Base-by-base conservation (phyloP, 2,113 vertebrate species). In the Aplodontia rufa region DNA sequence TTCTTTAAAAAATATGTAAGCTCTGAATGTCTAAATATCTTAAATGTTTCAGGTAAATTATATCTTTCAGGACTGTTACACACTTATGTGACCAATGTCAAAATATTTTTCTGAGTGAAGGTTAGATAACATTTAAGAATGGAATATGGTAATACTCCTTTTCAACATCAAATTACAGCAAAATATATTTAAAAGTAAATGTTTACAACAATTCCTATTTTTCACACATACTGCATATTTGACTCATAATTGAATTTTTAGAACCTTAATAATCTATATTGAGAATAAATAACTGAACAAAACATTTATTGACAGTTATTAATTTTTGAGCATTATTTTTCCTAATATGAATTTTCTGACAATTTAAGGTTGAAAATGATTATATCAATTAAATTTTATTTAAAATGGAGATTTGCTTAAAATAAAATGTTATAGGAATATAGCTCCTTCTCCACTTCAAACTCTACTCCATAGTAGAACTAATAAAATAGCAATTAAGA, bases 1-100 rank as follows among this genome's bases (percentile, higher is more conserved):
- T 92, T 74, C 17, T 40, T 76, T n/a, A 35, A 92, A 84, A 92
- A 55, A 55, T 19, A 66, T 16, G 35, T 30, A n/a, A 85, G 53
- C 69, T 68, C 12, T 68, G 75, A 95, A 87, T 83, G n/a, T 93
- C 55, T 68, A 93, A 81, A 88, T 84, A 85, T 66, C 3, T 71
- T 71, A 71, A 95, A 42, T 62, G 84, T 76, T 89, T 95, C 35
- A 58, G 40, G 49, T 79, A 90, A 83, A 58, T 37, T 87, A 47
- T 28, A 47, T 47, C 71, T 89, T 88, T 55, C 12, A 96, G 94
- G 20, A 64, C 6, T 64, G 42, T 19, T 17, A 89, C 83, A 87
- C 30, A 62, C 85, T 72, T 88, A 49, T 32, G 24, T 55, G 17
- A 62, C 8, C 19, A 88, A 32, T 62, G 13, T 14, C 24, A 88